Base-by-base conservation (phyloP, 2,888 invertebrate species). In the Furcula furcula region DNA sequence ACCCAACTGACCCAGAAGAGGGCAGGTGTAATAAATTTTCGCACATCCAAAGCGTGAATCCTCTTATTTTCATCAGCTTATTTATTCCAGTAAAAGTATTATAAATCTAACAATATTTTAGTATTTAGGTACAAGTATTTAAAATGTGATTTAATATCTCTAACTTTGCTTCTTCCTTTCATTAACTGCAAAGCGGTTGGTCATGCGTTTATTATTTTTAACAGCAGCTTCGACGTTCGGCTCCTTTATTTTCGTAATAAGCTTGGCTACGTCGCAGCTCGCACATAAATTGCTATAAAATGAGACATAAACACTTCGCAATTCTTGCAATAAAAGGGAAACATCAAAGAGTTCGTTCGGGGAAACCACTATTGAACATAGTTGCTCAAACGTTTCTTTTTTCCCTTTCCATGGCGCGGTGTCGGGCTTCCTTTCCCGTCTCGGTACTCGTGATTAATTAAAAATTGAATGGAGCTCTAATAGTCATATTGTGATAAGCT, bases 401-500 rank as follows among this genome's bases (percentile, higher is more conserved):
- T 51, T 52, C 43, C 41, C 52, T 60, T 60, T 46, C 41, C 38
- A 31, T 19, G 10, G 20, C 45, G 18, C 7, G 11, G 28, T 46
- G 55, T 54, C 35, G 45, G 46, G 46, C 49, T 65, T 63, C 55
- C 47, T 54, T 39, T 51, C 33, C 26, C 34, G 36, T 27, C 14
- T 32, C 29, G 31, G 26, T 53, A 23, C 33, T 38, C 44, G 55
- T 57, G 65, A 72, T 74, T 80, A 82, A 82, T 82, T 81, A 79
- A 81, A 82, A 78, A 78, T 64, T 76, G 69, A 78, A 77, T 74
- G 63, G 69, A 60, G 32, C 67, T 67, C 76, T 80, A 80, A 81
- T 73, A 77, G 77, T 76, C 72, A 81, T 76, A 86, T 84, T 85
- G 82, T 85, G 76, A 77, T 76, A 74, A 70, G 55, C 72, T 86